Conservation (phyloP, 53 echinoderm and acorn worm species). For the Arbacia lixula region DNA sequence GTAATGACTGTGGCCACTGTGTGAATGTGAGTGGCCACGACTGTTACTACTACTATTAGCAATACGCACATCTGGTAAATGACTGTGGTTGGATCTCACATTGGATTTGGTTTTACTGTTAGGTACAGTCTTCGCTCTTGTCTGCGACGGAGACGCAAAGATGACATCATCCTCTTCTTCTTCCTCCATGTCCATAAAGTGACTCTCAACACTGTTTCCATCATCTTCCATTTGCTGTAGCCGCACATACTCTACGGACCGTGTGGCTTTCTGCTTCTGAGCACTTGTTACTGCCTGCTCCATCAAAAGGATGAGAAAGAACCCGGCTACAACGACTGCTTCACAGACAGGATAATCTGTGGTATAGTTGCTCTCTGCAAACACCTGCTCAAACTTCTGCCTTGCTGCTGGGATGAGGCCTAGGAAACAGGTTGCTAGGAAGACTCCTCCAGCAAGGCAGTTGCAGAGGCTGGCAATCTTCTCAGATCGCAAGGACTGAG, state of each 20-base stretch:
- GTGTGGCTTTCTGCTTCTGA: slow-evolving; percentile 55
- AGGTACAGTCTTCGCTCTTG: not conserved
- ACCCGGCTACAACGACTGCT: slow-evolving; percentile 84
- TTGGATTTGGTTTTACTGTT: not conserved
- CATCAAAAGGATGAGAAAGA: slow-evolving; percentile 84
- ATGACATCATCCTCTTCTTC: slow-evolving; percentile 78
- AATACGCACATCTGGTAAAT: not conserved
- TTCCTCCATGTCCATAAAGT: slow-evolving; percentile 42
- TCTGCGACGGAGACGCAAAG: slow-evolving; percentile 31
- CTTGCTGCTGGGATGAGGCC: slow-evolving; percentile 88
- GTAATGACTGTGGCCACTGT: slow-evolving; percentile 83
- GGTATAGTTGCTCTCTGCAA: slow-evolving; percentile 41
- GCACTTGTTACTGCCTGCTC: slow-evolving; percentile 74
- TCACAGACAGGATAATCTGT: slow-evolving; percentile 88
- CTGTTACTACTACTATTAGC: not conserved
- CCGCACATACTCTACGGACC: slow-evolving; percentile 37
- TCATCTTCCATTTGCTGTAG: slow-evolving; percentile 45
- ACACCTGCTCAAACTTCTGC: slow-evolving; percentile 76
- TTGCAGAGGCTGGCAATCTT: slow-evolving; percentile 84
- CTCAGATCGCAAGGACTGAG: slow-evolving; percentile 60
- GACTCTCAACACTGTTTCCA: not conserved
- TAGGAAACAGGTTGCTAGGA: slow-evolving; percentile 96
- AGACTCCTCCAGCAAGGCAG: slow-evolving; percentile 96
- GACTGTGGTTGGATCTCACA: not conserved
- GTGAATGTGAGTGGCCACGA: slow-evolving; percentile 55